Percentiles rank a stretch among this genome's conserved stretches.
phyloP scores from a whole-genome alignment of 2,113 vertebrate species.

The Chrysemys picta region DNA sequence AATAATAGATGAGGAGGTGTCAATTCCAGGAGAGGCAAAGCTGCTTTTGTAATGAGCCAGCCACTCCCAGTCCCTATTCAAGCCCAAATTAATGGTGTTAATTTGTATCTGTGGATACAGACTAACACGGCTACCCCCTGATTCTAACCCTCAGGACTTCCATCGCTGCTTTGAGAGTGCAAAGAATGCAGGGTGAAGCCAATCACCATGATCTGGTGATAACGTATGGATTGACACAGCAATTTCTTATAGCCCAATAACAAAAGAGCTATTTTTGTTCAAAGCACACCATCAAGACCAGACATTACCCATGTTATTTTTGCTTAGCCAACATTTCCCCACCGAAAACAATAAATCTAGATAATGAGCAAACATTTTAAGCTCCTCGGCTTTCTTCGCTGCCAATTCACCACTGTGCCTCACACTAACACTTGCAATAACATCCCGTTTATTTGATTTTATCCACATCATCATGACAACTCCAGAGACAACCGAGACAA shows the following conservation, averaged over 20 bases:
- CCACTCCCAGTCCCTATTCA: too few relatives aligned
- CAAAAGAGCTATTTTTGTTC: slow-evolving; percentile 17
- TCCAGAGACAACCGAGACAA: slow-evolving; percentile 73
- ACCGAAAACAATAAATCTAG: slow-evolving; percentile 68
- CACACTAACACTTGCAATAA: slow-evolving; percentile 70
- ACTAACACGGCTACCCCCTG: too few relatives aligned
- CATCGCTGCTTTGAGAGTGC: not conserved
- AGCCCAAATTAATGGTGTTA: too few relatives aligned
- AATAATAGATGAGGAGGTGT: too few relatives aligned
- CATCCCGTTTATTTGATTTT: slow-evolving; percentile 73
- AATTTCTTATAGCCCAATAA: slow-evolving; percentile 24
- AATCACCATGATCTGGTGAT: not conserved
- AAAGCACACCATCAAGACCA: slow-evolving; percentile 16
- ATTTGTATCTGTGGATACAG: too few relatives aligned
- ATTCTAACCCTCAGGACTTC: not conserved
- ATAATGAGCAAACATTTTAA: slow-evolving; percentile 72
- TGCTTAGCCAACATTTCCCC: slow-evolving; percentile 70
- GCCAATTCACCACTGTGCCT: slow-evolving; percentile 61
- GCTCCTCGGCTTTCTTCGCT: slow-evolving; percentile 49
- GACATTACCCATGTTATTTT: slow-evolving; percentile 49
- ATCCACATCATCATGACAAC: slow-evolving; percentile 74
- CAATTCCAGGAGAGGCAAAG: too few relatives aligned
- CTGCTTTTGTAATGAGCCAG: too few relatives aligned
- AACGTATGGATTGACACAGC: not conserved
- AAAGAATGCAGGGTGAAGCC: slow-evolving; percentile 14